phyloP scores from a whole-genome alignment of 2,888 invertebrate genomes.

The Apamea monoglypha region DNA sequence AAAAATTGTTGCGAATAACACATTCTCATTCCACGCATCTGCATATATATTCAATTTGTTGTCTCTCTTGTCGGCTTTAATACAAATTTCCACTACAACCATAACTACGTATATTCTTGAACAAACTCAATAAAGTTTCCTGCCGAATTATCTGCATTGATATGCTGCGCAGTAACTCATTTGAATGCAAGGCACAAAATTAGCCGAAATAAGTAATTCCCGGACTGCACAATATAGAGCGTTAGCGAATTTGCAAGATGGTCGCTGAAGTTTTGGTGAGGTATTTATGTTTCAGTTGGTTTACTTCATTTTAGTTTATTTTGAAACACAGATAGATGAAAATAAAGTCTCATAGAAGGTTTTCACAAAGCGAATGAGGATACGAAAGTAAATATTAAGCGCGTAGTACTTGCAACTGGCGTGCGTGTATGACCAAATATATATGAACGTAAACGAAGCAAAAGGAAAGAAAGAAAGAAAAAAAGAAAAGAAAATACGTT shows the following conservation, averaged over 20 bases:
- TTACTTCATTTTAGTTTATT: constrained; percentile 24
- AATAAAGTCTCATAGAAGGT: neutral
- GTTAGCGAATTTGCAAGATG: constrained; percentile 60
- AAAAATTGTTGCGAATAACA: constrained; percentile 38
- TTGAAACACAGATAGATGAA: neutral
- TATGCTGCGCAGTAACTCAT: constrained; percentile 74
- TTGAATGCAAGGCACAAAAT: constrained; percentile 75
- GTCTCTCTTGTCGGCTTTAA: constrained; percentile 42
- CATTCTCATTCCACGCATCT: constrained; percentile 20
- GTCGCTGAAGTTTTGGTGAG: constrained; percentile 46
- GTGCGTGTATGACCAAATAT: neutral
- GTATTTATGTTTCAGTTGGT: constrained; percentile 35
- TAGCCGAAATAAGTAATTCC: constrained; percentile 75
- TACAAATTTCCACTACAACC: constrained; percentile 52
- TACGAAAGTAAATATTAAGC: neutral
- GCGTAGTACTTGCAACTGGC: neutral
- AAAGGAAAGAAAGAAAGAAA: too few species aligned
- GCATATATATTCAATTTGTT: constrained; percentile 52
- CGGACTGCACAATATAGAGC: constrained; percentile 60
- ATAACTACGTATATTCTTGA: constrained; percentile 69
- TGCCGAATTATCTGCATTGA: constrained; percentile 70
- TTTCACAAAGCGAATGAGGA: neutral
- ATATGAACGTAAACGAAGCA: neutral
- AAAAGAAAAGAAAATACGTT: too few species aligned
- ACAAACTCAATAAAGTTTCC: constrained; percentile 68